Conservation (phyloP, 2,888 invertebrate species). For the Microplitis manilae region DNA sequence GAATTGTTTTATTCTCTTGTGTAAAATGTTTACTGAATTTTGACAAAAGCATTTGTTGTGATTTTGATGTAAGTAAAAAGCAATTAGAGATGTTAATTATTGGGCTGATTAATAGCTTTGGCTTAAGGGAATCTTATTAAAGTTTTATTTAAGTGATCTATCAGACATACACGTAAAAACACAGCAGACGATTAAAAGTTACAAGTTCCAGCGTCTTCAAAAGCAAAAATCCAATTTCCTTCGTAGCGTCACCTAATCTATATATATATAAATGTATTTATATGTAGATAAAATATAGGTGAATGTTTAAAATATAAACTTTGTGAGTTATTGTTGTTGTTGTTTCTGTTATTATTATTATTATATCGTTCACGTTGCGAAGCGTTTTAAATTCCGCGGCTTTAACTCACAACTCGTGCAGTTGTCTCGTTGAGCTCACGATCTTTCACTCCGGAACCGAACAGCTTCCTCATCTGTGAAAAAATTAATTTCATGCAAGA, state of each 20-base stretch:
- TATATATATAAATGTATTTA: slow-evolving; percentile 12
- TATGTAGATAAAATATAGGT: not conserved
- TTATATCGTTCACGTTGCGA: not conserved
- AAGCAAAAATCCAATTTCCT: slow-evolving; percentile 11
- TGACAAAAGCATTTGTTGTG: no score
- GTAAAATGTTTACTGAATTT: no score
- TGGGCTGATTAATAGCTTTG: not conserved
- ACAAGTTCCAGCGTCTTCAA: slow-evolving; percentile 19
- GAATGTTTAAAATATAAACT: not conserved
- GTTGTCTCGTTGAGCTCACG: slow-evolving; percentile 80
- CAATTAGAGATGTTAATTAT: not conserved
- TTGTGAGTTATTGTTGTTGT: slow-evolving; percentile 25
- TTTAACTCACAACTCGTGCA: slow-evolving; percentile 79
- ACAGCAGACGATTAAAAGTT: slow-evolving; percentile 33
- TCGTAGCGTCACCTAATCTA: slow-evolving; percentile 15
- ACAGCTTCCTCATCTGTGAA: slow-evolving; percentile 81
- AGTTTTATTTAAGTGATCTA: slow-evolving; percentile 11
- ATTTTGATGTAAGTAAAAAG: no score
- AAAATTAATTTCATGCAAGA: slow-evolving; percentile 52
- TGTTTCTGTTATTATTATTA: slow-evolving; percentile 8
- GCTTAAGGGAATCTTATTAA: not conserved
- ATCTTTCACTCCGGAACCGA: slow-evolving; percentile 80
- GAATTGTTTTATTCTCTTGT: no score
- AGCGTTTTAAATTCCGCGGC: slow-evolving; percentile 7
- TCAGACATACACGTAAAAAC: slow-evolving; percentile 35